These are phyloP conservation scores for Xenotilapia longispinis DNA, from an alignment of 2,113 vertebrate genomes.

Conservation along the genomic window DNA sequence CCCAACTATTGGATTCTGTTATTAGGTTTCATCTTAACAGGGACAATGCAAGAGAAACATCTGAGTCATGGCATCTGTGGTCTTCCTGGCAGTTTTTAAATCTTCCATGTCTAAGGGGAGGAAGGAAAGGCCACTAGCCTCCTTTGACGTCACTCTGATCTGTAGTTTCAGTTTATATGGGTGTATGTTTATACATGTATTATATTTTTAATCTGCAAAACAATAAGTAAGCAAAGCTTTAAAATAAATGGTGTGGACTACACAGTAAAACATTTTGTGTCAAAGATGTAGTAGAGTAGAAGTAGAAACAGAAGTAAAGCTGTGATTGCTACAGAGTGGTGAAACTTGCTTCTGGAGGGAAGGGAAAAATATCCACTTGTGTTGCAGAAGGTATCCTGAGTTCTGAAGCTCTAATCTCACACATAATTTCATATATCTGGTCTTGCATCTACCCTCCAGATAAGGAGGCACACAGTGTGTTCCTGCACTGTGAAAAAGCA, in stretches of 20 bases:
- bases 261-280: not conserved
- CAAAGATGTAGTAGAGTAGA: not conserved
- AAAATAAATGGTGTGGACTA: not conserved
- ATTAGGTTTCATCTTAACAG: not conserved
- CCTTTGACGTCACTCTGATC: not conserved
- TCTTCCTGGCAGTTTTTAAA: not conserved
- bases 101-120: not conserved
- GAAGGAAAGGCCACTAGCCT: not conserved
- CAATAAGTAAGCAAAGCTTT: not conserved
- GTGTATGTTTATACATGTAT: not conserved
- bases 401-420: not conserved
- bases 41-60: not conserved
- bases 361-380: not conserved
- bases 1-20: not conserved
- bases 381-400: not conserved
- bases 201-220: not conserved
- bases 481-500: not conserved
- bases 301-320: not conserved
- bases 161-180: not conserved
- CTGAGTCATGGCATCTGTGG: not conserved
- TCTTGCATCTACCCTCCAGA: not conserved
- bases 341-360: not conserved
- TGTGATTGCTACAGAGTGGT: not conserved
- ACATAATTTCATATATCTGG: not conserved
- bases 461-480: not conserved